phyloP scores from a whole-genome alignment of 2,888 invertebrate genomes.

The Coenonympha glycerion region DNA sequence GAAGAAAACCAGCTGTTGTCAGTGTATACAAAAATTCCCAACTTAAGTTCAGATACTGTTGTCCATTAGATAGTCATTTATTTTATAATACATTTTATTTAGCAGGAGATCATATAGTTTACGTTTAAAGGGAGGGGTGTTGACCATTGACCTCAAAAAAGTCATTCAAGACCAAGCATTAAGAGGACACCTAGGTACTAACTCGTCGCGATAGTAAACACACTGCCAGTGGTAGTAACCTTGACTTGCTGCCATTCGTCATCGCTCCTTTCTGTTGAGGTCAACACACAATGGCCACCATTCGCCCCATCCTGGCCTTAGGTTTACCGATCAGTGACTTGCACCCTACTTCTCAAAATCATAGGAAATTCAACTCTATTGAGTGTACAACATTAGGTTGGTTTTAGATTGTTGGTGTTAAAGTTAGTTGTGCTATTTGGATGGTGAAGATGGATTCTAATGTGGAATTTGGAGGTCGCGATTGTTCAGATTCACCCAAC shows the following conservation, averaged over 20 bases:
- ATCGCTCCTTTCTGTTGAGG: slow-evolving; percentile 65
- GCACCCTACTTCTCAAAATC: slow-evolving; percentile 21
- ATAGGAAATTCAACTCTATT: slow-evolving; percentile 30
- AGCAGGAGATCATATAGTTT: no score
- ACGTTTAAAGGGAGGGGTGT: no score
- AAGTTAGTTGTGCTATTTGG: slow-evolving; percentile 37
- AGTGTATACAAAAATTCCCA: no score
- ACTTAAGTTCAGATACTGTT: no score
- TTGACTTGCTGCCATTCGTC: slow-evolving; percentile 60
- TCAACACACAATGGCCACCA: slow-evolving; percentile 57
- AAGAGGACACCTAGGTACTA: slow-evolving; percentile 31
- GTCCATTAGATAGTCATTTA: no score
- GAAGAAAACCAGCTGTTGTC: no score
- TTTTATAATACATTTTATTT: no score
- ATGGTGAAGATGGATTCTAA: slow-evolving; percentile 49
- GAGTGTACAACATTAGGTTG: neutral
- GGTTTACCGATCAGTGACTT: slow-evolving; percentile 25
- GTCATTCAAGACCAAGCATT: neutral
- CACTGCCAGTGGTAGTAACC: slow-evolving; percentile 45
- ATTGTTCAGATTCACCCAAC: slow-evolving; percentile 54
- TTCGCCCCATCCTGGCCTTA: slow-evolving; percentile 60
- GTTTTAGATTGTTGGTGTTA: slow-evolving; percentile 13
- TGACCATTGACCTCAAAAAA: neutral
- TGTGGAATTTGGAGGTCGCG: slow-evolving; percentile 71
- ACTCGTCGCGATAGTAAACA: slow-evolving; percentile 41